phyloP scores from a whole-genome alignment of 2,888 invertebrate genomes.

The Drosophila pegasa region DNA sequence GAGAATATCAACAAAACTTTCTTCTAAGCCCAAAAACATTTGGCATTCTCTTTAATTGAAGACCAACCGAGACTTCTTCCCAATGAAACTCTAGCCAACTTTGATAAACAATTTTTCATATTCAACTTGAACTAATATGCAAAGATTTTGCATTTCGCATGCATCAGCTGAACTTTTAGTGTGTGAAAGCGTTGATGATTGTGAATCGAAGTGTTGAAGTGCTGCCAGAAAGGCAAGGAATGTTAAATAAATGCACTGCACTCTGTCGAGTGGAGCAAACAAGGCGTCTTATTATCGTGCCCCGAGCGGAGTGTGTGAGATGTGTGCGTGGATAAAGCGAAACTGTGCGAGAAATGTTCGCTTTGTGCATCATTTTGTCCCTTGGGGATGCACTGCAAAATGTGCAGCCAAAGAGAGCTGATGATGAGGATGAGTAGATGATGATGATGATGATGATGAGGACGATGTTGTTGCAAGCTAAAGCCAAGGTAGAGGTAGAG shows the following conservation, averaged over 20 bases:
- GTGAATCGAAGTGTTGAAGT: constrained; percentile 18
- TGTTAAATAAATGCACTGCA: constrained; percentile 44
- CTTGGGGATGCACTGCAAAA: constrained; percentile 49
- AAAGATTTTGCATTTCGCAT: constrained; percentile 5
- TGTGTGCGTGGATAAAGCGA: constrained; percentile 40
- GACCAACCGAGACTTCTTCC: not conserved
- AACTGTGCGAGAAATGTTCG: constrained; percentile 70
- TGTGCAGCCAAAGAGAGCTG: constrained; percentile 33
- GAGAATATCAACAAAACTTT: no score
- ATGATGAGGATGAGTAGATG: constrained; percentile 8
- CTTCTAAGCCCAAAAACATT: no score
- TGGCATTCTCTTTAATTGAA: not conserved
- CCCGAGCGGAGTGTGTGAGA: constrained; percentile 21
- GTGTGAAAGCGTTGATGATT: constrained; percentile 12
- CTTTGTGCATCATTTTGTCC: constrained; percentile 67
- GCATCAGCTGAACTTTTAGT: constrained; percentile 3
- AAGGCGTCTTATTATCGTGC: constrained; percentile 44
- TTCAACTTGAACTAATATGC: not conserved
- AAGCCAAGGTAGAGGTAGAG: constrained; percentile 14
- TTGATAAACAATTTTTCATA: not conserved
- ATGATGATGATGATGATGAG: constrained; percentile 5
- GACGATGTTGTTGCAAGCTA: constrained; percentile 4
- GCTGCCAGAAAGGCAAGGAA: constrained; percentile 25
- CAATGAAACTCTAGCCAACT: not conserved
- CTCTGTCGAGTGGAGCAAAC: constrained; percentile 26